Base-by-base conservation (phyloP, 2,888 invertebrate species). In the Schrankia costaestrigalis region DNA sequence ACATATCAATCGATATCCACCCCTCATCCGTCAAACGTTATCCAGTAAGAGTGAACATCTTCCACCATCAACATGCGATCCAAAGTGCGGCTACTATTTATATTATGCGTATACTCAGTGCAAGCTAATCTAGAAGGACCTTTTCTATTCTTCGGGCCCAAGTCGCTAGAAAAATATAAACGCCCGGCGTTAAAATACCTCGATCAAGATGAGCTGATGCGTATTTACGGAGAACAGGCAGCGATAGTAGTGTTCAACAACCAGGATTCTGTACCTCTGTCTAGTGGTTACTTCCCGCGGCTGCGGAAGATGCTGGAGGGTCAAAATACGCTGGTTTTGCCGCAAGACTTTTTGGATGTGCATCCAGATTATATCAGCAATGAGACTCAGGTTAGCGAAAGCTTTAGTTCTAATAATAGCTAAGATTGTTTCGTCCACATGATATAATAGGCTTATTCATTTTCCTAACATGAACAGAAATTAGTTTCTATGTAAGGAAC, bases 291-390 rank as follows among this genome's bases (percentile, higher is more conserved):
- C 37, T 90, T 89, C 54, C 91, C 91, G 2, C 71, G 88, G 48
- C 77, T 91, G 48, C 69, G 90, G 62, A 87, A 89, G 70, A 78
- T 91, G 76, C 66, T 91, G 33, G 89, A 89, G 41, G 78, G 78
- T 26, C 88, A 78, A 52, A 74, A 76, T 8, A 87, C 81, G 67
- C 67, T 89, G 35, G 89, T 90, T 30, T 66, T 90, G 29, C 90
- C 91, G 0, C 91, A 91, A 54, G 89, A 89, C 52, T 88, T 82
- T 39, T 62, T 91, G 18, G 89, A 89, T 25, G 89, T 89, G 0
- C 91, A 91, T 50, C 91, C 91, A 0, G 90, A 89, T 56, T 90
- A 90, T 50, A 85, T 89, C 53, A 91, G 89, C 66, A 89, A 90
- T 48, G 90, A 91, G 64, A 90, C 91, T 11, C 90, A 91, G 87